A percentile compares a stretch with the other conserved stretches of the same genome.
These are phyloP conservation scores for Acomys russatus DNA, from an alignment of 2,797 vertebrate species.

Conservation along the genomic window DNA sequence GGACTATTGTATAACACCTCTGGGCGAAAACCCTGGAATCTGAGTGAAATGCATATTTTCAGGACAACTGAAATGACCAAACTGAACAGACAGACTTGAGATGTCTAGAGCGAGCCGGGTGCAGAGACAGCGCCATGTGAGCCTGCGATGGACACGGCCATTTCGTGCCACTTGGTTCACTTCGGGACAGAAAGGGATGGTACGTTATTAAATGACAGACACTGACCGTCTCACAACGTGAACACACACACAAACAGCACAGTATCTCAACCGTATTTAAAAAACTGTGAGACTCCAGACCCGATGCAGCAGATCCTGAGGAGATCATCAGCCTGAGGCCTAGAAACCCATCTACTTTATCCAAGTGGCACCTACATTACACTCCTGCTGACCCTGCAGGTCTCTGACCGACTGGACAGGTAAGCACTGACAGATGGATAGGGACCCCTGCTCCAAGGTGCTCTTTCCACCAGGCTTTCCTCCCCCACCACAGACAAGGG, in stretches of 20 bases:
- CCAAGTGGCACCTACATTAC: no score
- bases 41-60: neutral
- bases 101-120: neutral
- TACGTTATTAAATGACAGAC: neutral
- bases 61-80: neutral
- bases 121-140: neutral
- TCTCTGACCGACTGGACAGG: neutral
- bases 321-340: rapidly evolving
- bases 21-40: neutral
- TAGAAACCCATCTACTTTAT: neutral
- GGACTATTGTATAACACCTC: neutral
- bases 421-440: neutral
- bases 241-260: neutral
- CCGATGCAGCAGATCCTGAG: neutral
- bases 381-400: neutral
- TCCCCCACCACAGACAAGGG: neutral
- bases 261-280: neutral
- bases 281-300: neutral
- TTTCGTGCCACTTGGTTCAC: neutral
- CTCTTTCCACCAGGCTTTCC: neutral
- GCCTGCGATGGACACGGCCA: neutral
- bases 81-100: neutral
- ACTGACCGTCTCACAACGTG: neutral
- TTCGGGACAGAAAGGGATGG: constrained; percentile 20
- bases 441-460: neutral